Evolutionary conservation across 2,113 vertebrate genomes (phyloP).

Genomic region (Hippolais icterina): DNA sequence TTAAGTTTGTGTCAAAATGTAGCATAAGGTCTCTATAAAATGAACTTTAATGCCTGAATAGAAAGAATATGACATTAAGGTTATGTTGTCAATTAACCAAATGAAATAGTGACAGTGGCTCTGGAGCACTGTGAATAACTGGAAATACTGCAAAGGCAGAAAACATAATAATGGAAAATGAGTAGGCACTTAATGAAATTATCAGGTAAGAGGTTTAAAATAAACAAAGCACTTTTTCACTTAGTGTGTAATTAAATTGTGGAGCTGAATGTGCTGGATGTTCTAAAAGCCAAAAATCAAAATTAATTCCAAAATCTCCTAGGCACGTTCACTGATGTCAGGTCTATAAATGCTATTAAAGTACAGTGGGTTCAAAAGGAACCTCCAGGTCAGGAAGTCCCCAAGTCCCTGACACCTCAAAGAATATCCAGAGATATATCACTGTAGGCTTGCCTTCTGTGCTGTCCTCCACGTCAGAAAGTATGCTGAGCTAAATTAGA

Average conservation of each 20-base stretch:
- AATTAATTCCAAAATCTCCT: background rate
- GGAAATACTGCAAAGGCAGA: constrained; percentile 11
- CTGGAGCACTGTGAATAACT: background rate
- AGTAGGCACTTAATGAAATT: constrained; percentile 22
- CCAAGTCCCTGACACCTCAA: background rate
- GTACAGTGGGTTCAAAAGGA: background rate
- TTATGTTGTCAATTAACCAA: background rate
- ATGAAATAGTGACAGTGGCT: background rate
- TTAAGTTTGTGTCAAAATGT: background rate
- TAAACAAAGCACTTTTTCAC: constrained; percentile 32
- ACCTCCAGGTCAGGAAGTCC: background rate
- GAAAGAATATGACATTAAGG: background rate
- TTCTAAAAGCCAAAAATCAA: background rate
- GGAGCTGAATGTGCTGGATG: background rate
- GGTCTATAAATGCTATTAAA: background rate
- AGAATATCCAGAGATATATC: background rate
- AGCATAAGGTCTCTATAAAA: background rate
- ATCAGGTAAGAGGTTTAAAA: constrained; percentile 32
- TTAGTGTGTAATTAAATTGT: constrained; percentile 17
- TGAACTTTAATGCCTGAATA: background rate
- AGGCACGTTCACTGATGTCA: background rate
- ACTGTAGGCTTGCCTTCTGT: background rate
- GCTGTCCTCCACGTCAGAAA: background rate
- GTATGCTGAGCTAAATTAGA: background rate
- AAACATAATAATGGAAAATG: constrained; percentile 8